Evolutionary conservation across 2,113 vertebrate genomes (phyloP), one percentile per base, ranked within the genome.

Genomic region (Actenoides hombroni): DNA sequence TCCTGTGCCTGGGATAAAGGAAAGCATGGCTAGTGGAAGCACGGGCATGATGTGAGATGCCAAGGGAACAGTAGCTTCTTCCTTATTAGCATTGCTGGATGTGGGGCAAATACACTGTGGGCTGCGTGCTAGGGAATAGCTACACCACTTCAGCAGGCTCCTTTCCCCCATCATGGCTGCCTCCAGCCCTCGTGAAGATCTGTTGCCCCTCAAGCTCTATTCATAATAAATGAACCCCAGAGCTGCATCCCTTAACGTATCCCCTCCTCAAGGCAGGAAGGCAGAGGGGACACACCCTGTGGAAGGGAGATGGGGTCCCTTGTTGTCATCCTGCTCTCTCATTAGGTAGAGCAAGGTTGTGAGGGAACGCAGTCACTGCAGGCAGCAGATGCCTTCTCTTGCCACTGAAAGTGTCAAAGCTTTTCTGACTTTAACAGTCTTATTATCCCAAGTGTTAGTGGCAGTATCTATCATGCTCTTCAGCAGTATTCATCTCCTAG

Each of bases 171-270:
- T 48, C 48, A n/a, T 0, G 0, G 64, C 70, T 46, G 25, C 23
- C 39, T 78, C 42, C 6, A 7, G 26, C 28, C 26, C 26, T 56
- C 0, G 0, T 25, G n/a, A 78, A n/a, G 42, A 35, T 33, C 75
- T 35, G n/a, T 35, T 35, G 51, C 49, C 11, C 14, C 0, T 0
- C 40, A 39, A 69, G 19, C 26, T 46, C 56, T 0, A 0, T 19
- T 56, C 31, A 11, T 44, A 40, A 35, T 71, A 33, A n/a, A 35
- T 0, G 0, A 44, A 63, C 64, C 31, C 40, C 51, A 64, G 84
- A 88, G 40, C 1, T 60, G 24, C 44, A 65, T 23, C 13, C 60
- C 39, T 74, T 69, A 49, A 35, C 31, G 13, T 28, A 29, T 33
- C 39, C 31, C 56, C 60, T 54, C 60, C 60, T 28, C 33, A 65